These are phyloP conservation scores for Mormoops blainvillei DNA, from an alignment of 2,113 vertebrate species.

Conservation along the genomic window DNA sequence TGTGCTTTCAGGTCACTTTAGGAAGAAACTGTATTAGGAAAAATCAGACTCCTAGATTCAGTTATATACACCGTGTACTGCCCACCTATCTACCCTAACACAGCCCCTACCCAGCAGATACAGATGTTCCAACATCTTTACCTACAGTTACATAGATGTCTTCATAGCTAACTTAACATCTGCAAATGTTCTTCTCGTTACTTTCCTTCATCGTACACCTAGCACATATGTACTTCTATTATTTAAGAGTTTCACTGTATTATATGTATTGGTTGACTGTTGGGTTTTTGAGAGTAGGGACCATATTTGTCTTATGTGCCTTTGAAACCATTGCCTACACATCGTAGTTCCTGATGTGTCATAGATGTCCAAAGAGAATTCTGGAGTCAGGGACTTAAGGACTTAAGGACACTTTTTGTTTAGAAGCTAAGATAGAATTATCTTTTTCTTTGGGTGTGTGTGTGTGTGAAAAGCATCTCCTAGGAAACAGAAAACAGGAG, in stretches of 20 bases:
- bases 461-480: not conserved
- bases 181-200: not conserved
- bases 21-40: not conserved
- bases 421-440: not conserved
- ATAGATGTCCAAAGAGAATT: not conserved
- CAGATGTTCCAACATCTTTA: not conserved
- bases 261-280: not conserved
- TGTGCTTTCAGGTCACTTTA: not conserved
- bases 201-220: not conserved
- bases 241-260: not conserved
- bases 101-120: not conserved
- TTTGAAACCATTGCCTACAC: not conserved
- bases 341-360: not conserved
- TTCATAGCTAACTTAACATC: not conserved
- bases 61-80: not conserved
- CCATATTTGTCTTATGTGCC: not conserved
- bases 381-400: not conserved
- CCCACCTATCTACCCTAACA: not conserved
- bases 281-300: not conserved
- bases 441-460: not conserved
- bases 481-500: not conserved
- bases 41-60: not conserved
- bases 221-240: not conserved
- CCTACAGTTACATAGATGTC: not conserved
- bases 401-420: conserved; percentile 15